Evolutionary conservation across 2,113 vertebrate species (phyloP), one percentile per base, ranked within the genome.

Genomic region (Sapajus apella): DNA sequence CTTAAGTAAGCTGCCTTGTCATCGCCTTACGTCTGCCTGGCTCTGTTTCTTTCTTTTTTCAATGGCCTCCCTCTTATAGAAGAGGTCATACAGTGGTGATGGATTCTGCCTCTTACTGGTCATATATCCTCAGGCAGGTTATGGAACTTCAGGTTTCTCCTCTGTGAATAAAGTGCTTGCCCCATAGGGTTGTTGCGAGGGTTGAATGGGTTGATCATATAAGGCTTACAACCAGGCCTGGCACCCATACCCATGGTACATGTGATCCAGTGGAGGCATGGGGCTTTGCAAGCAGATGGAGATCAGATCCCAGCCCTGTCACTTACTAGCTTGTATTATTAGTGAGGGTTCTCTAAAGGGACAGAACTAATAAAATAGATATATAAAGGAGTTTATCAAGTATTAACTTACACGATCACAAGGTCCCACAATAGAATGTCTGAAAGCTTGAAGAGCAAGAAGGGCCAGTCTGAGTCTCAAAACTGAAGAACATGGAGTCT

Each of bases 161-260:
- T 83, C 61, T 95, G 72, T 58, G 50, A 35, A n/a, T 58, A 14
- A 55, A 18, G 2, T 23, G 3, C 45, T 52, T 37, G 17, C 13
- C 56, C n/a, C 84, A 0, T 0, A 2, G 27, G 10, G 30, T 45
- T 47, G 52, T 5, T 43, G 35, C 37, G 20, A 58, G 30, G 27
- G 5, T 40, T 55, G 80, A 27, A 35, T 8, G 50, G 11, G 32
- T 20, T 20, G 8, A 50, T 66, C 13, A 0, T 21, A n/a, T 27
- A 43, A 47, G 40, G 25, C 13, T n/a, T 32, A 56, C n/a, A 80
- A 68, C 9, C 5, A 47, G 32, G 8, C 43, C 72, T 16, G 52
- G n/a, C 20, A n/a, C 37, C 35, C 9, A 45, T 20, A 17, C 9
- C 90, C 23, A 3, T 27, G 25, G 23, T 32, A 7, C 0, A 0